phyloP scores from a whole-genome alignment of 2,797 vertebrate species.

The Alectoris magna region DNA sequence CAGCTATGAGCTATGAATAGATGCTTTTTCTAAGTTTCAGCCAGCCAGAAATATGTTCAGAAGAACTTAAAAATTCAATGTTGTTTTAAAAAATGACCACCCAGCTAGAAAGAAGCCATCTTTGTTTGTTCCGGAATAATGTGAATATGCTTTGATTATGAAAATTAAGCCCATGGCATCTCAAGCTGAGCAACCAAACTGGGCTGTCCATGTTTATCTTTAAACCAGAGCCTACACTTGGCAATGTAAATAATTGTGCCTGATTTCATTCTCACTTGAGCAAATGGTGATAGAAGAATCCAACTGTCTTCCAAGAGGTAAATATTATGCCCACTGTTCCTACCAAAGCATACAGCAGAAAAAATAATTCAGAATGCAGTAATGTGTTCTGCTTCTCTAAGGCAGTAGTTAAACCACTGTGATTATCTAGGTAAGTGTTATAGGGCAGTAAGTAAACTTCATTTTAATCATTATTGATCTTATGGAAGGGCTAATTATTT shows the following conservation, averaged over 20 bases:
- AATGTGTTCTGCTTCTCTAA: not conserved
- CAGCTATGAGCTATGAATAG: not conserved
- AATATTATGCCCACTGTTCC: not conserved
- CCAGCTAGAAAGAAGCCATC: not conserved
- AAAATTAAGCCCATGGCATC: constrained; percentile 36
- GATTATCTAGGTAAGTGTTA: not conserved
- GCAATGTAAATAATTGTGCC: not conserved
- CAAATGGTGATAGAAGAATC: constrained; percentile 16
- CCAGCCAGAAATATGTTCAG: not conserved
- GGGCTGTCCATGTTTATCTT: not conserved
- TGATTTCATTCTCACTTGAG: not conserved
- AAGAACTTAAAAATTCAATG: not conserved
- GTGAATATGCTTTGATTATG: constrained; percentile 44
- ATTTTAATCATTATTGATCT: not conserved
- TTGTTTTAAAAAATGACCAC: constrained; percentile 29
- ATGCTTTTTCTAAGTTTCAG: not conserved
- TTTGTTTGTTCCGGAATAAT: constrained; percentile 18
- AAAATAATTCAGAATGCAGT: not conserved
- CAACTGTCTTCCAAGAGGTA: not conserved
- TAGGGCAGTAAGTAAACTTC: not conserved
- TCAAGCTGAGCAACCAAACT: constrained; percentile 27
- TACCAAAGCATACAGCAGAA: not conserved
- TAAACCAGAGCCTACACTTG: not conserved
- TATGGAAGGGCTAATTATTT: not conserved
- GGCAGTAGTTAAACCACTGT: not conserved